Evolutionary conservation across 2,888 invertebrate species (phyloP).

Genomic region (Stenoptilia bipunctidactyla): DNA sequence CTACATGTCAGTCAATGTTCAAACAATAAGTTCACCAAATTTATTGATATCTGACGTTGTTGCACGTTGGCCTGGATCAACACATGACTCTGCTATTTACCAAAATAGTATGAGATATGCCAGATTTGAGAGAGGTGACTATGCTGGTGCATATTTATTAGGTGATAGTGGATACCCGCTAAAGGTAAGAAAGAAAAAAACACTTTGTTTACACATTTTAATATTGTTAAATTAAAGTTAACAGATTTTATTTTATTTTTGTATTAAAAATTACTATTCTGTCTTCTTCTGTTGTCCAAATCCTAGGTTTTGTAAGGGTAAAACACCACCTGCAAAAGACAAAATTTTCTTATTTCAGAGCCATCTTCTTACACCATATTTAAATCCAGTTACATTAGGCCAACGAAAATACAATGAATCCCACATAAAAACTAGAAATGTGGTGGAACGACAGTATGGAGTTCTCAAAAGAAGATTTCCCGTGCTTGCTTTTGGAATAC

Average conservation of each 20-base stretch:
- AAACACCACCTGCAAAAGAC: neutral
- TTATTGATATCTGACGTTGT: constrained; percentile 19
- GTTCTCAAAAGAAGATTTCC: constrained; percentile 23
- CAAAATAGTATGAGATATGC: constrained; percentile 5
- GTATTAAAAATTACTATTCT: neutral
- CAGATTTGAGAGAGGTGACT: constrained; percentile 11
- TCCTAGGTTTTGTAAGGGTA: constrained; percentile 1
- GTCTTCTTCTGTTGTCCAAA: neutral
- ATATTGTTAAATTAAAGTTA: neutral
- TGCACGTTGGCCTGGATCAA: constrained; percentile 21
- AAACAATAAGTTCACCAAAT: constrained; percentile 18
- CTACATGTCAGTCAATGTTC: constrained; percentile 16
- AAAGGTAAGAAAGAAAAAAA: constrained; percentile 6
- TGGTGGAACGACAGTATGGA: constrained; percentile 21
- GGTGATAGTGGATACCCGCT: constrained; percentile 23
- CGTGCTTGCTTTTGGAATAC: constrained; percentile 20
- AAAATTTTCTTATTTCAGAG: constrained; percentile 5
- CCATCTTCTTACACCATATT: constrained; percentile 14
- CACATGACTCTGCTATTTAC: constrained; percentile 17
- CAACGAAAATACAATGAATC: constrained; percentile 14
- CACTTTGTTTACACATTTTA: no score
- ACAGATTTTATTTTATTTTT: neutral
- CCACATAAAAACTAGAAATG: constrained; percentile 16
- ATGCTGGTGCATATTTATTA: constrained; percentile 10
- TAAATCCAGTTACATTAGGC: constrained; percentile 10